These are phyloP conservation scores for Habrosyne pyritoides DNA, from an alignment of 2,888 invertebrate species.

Conservation along the genomic window DNA sequence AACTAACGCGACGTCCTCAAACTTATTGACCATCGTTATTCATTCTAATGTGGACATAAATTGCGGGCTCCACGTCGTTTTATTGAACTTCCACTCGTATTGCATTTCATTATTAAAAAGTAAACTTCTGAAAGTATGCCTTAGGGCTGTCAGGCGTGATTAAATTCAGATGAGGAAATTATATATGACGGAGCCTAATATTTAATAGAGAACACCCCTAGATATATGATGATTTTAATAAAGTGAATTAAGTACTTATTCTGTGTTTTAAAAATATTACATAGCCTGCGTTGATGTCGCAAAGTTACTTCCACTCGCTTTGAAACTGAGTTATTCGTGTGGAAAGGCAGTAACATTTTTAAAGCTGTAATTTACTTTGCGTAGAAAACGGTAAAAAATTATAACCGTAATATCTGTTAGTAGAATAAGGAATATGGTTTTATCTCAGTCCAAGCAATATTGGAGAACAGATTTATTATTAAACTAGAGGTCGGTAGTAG, in stretches of 20 bases:
- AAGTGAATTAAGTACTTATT: neutral
- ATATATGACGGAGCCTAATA: no score
- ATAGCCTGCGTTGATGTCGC: neutral
- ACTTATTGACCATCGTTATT: conserved; percentile 69
- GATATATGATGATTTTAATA: neutral
- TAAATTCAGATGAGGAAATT: neutral
- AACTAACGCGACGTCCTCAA: conserved; percentile 53
- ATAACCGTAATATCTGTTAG: neutral
- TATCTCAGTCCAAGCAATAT: no score
- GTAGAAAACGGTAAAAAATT: neutral
- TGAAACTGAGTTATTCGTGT: neutral
- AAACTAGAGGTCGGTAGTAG: no score
- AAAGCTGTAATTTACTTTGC: neutral
- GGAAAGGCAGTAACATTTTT: neutral
- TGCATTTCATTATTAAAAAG: conserved; percentile 75
- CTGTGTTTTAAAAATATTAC: neutral
- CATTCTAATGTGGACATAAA: conserved; percentile 74
- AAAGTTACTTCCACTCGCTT: neutral
- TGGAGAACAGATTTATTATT: no score
- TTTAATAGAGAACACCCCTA: no score
- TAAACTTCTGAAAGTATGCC: conserved; percentile 52
- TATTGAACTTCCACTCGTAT: conserved; percentile 67
- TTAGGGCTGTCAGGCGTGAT: conserved; percentile 36
- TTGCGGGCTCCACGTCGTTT: conserved; percentile 58
- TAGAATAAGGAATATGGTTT: neutral